phyloP scores from a whole-genome alignment of 2,113 vertebrate genomes.

The Ochotona princeps region DNA sequence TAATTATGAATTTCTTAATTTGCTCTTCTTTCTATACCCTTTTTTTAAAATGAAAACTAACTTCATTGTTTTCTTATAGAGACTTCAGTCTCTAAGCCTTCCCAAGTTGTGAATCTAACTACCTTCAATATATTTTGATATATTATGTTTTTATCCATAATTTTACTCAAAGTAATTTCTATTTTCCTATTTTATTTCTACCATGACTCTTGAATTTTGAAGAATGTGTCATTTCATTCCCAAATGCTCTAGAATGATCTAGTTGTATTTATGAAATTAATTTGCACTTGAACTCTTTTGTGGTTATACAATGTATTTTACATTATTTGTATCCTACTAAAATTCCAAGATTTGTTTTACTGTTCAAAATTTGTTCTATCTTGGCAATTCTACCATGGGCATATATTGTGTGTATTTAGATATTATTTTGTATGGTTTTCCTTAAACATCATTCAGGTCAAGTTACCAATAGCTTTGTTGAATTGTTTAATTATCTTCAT shows the following conservation, averaged over 20 bases:
- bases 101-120: neutral
- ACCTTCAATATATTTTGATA: neutral
- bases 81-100: neutral
- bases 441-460: neutral
- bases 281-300: neutral
- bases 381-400: neutral
- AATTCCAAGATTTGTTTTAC: neutral
- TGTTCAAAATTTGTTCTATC: neutral
- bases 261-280: neutral
- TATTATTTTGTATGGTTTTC: neutral
- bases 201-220: neutral
- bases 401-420: neutral
- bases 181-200: no score
- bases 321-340: neutral
- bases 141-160: neutral
- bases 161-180: slow-evolving; percentile 1
- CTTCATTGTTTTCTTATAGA: neutral
- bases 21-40: neutral
- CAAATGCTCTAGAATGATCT: neutral
- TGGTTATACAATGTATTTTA: neutral
- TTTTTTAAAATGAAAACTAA: neutral
- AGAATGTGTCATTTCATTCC: neutral
- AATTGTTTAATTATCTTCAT: neutral
- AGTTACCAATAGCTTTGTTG: neutral
- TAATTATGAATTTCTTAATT: neutral